A percentile compares a stretch with the other conserved stretches of the same genome.
Conservation (phyloP, 2,113 vertebrate genomes). For the Octodon degus region DNA sequence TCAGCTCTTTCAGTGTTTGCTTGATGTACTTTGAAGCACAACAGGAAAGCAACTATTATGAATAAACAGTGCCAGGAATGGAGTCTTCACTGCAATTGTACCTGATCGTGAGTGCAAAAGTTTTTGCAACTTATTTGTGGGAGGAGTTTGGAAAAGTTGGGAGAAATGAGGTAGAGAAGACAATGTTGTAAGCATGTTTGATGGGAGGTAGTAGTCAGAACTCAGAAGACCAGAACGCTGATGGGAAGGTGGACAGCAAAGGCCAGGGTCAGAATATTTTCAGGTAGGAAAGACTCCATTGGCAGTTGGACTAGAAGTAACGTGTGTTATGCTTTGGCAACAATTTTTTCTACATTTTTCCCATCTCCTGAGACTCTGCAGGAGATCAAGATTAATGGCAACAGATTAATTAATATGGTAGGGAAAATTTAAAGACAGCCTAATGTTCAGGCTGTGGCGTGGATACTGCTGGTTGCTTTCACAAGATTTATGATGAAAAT, state of each 20-base stretch:
- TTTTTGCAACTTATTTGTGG: neutral
- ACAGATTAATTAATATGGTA: neutral
- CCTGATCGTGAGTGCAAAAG: neutral
- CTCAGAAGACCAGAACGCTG: neutral
- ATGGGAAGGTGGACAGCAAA: neutral
- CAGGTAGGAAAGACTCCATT: neutral
- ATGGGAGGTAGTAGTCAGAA: neutral
- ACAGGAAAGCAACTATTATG: neutral
- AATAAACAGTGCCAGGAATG: neutral
- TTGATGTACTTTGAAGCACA: neutral
- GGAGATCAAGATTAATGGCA: neutral
- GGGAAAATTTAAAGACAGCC: neutral
- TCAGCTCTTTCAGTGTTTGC: neutral
- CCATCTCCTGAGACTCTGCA: neutral
- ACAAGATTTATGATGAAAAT: neutral
- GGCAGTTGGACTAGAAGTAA: neutral
- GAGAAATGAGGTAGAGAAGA: neutral
- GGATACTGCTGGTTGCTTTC: neutral
- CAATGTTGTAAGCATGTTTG: neutral
- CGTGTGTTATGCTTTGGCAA: neutral
- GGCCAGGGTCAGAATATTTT: neutral
- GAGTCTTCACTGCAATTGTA: neutral
- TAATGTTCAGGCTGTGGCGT: neutral
- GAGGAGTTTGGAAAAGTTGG: neutral
- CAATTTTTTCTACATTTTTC: neutral